These are phyloP conservation scores for Ophion costatus DNA, from an alignment of 2,888 invertebrate genomes.

Conservation along the genomic window DNA sequence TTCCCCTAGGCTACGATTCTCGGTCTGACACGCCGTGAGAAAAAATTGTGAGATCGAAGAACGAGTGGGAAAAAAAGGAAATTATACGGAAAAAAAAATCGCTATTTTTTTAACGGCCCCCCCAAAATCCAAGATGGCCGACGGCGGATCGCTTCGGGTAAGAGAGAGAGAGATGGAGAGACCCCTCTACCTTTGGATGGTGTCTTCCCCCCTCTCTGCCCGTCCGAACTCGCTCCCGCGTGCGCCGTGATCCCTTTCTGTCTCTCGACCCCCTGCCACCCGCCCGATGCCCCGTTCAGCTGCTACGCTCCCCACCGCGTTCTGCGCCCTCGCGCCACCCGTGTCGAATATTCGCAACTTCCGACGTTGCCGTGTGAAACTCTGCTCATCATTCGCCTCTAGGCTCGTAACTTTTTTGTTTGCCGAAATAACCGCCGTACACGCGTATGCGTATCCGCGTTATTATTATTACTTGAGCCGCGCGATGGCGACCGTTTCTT, in stretches of 20 bases:
- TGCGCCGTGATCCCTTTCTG: constrained; percentile 39
- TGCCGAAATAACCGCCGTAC: background rate
- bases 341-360: constrained; percentile 68
- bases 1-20: constrained; percentile 70
- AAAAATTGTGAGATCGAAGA: background rate
- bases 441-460: constrained; percentile 1
- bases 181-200: constrained; percentile 67
- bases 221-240: constrained; percentile 45
- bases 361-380: constrained; percentile 70
- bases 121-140: constrained; percentile 82
- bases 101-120: constrained; percentile 79
- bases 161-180: constrained; percentile 67
- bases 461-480: background rate
- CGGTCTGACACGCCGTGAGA: constrained; percentile 72
- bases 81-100: constrained; percentile 68
- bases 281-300: background rate
- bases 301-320: background rate
- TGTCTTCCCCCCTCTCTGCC: constrained; percentile 42
- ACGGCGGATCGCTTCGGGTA: constrained; percentile 72
- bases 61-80: background rate
- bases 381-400: constrained; percentile 42
- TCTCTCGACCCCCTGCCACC: background rate
- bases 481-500: background rate
- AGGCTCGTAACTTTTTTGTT: constrained; percentile 12
- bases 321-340: constrained; percentile 49